Evolutionary conservation across 2,113 vertebrate genomes (phyloP), one percentile per base, ranked within the genome.

Genomic region (Riparia riparia): DNA sequence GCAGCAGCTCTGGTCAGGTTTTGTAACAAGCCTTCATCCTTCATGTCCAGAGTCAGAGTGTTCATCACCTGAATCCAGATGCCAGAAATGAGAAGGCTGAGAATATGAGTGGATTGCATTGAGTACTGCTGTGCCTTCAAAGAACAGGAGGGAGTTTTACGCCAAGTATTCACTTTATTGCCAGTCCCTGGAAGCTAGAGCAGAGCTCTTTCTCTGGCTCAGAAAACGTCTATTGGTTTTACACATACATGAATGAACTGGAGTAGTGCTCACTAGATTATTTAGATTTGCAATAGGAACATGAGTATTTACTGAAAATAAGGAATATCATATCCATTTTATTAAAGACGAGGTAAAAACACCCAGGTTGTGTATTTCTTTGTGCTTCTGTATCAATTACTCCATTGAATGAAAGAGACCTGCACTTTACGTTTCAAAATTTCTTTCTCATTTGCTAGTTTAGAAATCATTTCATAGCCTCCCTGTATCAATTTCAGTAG

Each of bases 151-250:
- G 90, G 15, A 88, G 61, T 31, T 66, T 74, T 78, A 80, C 1
- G 63, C 66, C 92, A 95, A 87, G 60, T 73, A 86, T 83, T 92
- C 66, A n/a, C 72, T 94, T 83, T 49, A 78, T 78, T 95, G 88
- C 76, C 72, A 89, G 9, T 37, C 60, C 71, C 79, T 83, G 85
- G 51, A 94, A 96, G 76, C 60, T 90, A 63, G 34, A 77, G 21
- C 2, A 0, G 39, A 95, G 54, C 42, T 73, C 53, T 63, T 93
- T 80, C 74, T 73, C 71, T 93, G 71, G 71, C 64, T 94, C 41
- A 56, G 74, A 47, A 86, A 74, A 83, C 14, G 64, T 81, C 8
- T 1, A 64, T 41, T 9, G 7, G 31, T 81, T 63, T 82, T 4
- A 60, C 26, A 50, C 22, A 42, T 17, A 54, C 4, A 19, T 73